Conservation (phyloP, 2,797 vertebrate genomes). For the Arnoldichthys spilopterus region DNA sequence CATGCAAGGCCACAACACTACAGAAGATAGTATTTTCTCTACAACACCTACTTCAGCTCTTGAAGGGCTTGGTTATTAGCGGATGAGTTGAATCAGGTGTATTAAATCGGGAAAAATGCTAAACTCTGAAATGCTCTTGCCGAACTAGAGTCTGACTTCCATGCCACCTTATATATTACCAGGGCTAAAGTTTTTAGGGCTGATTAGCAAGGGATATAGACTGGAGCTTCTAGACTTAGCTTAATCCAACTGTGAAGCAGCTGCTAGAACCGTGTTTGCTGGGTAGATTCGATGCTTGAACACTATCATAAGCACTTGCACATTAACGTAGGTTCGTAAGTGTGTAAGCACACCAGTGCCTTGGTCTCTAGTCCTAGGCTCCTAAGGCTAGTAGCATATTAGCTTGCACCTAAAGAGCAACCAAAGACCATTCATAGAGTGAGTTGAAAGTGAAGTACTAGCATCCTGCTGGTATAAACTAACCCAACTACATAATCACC, state of each 20-base stretch:
- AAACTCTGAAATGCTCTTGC: background rate
- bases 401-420: constrained; percentile 36
- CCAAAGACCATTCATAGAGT: constrained; percentile 52
- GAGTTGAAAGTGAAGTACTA: background rate
- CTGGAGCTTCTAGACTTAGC: background rate
- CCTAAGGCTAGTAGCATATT: constrained; percentile 16
- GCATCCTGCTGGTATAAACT: background rate
- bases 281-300: background rate
- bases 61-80: background rate
- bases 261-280: constrained; percentile 6
- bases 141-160: background rate
- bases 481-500: constrained; percentile 16
- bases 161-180: background rate
- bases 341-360: constrained; percentile 25
- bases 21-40: background rate
- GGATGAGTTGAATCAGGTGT: background rate
- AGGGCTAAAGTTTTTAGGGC: constrained; percentile 40
- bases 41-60: background rate
- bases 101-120: background rate
- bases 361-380: constrained; percentile 6
- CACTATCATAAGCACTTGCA: constrained; percentile 4
- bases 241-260: constrained; percentile 18
- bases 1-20: background rate
- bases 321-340: constrained; percentile 14
- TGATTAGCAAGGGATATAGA: constrained; percentile 24